Conservation (phyloP, 2,113 vertebrate genomes). For the Oncorhynchus tshawytscha region DNA sequence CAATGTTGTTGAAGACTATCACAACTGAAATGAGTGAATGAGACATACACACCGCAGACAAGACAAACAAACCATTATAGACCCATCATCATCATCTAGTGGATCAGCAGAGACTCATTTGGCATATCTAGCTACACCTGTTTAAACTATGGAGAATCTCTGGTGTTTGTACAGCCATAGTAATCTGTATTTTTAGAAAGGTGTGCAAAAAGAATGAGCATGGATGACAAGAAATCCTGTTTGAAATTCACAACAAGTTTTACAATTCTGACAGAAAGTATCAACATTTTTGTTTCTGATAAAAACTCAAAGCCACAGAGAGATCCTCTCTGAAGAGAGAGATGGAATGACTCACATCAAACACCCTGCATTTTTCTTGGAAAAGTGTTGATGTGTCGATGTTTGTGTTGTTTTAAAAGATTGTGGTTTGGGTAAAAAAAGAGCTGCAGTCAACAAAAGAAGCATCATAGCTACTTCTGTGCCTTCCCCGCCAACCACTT, state of each 20-base stretch:
- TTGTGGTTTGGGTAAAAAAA: conserved; percentile 59
- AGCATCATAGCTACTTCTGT: conserved; percentile 65
- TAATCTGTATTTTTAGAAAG: not conserved
- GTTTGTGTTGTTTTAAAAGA: conserved; percentile 69
- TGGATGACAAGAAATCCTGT: too few species aligned
- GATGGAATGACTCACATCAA: conserved; percentile 58
- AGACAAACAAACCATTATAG: conserved; percentile 47
- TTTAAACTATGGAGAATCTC: not conserved
- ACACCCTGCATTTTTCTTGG: conserved; percentile 54
- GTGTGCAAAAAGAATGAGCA: not conserved
- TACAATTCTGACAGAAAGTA: conserved; percentile 12
- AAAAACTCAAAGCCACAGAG: conserved; percentile 53
- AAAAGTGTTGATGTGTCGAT: conserved; percentile 63
- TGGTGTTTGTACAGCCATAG: not conserved
- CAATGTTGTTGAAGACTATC: conserved; percentile 21
- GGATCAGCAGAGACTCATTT: not conserved
- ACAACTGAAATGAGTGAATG: conserved; percentile 37
- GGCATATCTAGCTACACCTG: not conserved
- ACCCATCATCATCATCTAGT: conserved; percentile 26
- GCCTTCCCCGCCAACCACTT: conserved; percentile 64
- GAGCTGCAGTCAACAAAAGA: conserved; percentile 70
- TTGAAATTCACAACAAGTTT: conserved; percentile 47
- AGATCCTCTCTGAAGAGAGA: conserved; percentile 39
- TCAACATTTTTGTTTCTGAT: conserved; percentile 54
- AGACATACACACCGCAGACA: conserved; percentile 38